phyloP scores from a whole-genome alignment of 1,140 invertebrate genomes.

The Periplaneta americana region DNA sequence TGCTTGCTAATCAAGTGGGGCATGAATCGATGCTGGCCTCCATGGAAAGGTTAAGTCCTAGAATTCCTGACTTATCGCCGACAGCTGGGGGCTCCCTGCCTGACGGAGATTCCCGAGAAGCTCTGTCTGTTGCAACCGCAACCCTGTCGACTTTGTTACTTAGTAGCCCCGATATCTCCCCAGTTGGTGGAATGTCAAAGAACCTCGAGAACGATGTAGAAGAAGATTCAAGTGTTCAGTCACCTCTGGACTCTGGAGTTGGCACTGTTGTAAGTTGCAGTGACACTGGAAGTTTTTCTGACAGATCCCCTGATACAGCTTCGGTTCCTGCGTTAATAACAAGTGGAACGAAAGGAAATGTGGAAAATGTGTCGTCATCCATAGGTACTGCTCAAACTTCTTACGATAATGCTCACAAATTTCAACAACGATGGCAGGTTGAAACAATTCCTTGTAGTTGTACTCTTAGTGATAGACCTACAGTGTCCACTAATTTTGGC shows the following conservation, averaged over 20 bases:
- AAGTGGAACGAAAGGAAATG: background rate
- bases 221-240: slow-evolving; percentile 2
- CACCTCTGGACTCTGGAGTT: slow-evolving; percentile 17
- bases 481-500: background rate
- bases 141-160: slow-evolving; percentile 55
- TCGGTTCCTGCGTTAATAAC: background rate
- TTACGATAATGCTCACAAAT: background rate
- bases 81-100: slow-evolving; percentile 41
- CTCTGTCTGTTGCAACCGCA: slow-evolving; percentile 59
- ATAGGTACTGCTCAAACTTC: background rate
- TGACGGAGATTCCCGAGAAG: slow-evolving; percentile 44
- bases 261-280: slow-evolving; percentile 14
- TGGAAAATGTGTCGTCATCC: background rate
- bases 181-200: background rate
- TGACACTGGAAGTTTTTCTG: slow-evolving; percentile 19
- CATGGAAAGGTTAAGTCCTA: background rate
- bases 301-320: slow-evolving; percentile 18
- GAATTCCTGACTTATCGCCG: background rate
- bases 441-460: background rate
- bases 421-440: background rate
- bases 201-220: background rate
- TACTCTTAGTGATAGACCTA: background rate
- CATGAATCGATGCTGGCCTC: background rate
- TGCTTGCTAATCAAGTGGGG: slow-evolving; percentile 17
- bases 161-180: background rate